Conservation (phyloP, 2,888 invertebrate genomes). For the Cactoblastis cactorum region DNA sequence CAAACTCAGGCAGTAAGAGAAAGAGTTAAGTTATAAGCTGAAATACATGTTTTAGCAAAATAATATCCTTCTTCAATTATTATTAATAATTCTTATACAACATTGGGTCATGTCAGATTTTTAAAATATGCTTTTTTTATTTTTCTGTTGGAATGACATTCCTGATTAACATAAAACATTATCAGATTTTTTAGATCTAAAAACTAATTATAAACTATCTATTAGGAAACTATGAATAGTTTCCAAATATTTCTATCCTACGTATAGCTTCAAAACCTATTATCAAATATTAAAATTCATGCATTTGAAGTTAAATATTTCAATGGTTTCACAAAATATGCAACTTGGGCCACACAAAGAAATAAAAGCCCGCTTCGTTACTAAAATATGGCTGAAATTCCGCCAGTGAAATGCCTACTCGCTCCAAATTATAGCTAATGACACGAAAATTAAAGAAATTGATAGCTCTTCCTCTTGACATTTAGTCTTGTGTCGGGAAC, state of each 20-base stretch:
- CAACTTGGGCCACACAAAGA: conserved; percentile 33
- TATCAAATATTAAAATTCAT: too few relatives aligned
- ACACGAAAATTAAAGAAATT: conserved; percentile 60
- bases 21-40: not conserved
- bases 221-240: too few relatives aligned
- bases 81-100: too few relatives aligned
- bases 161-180: too few relatives aligned
- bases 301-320: not conserved
- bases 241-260: too few relatives aligned
- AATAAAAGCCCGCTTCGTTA: conserved; percentile 56
- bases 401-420: conserved; percentile 56
- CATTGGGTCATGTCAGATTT: too few relatives aligned
- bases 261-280: too few relatives aligned
- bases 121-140: too few relatives aligned
- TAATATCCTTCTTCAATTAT: too few relatives aligned
- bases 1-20: conserved; percentile 50
- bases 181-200: too few relatives aligned
- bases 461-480: conserved; percentile 30
- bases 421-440: conserved; percentile 63
- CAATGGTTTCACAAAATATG: not conserved
- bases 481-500: conserved; percentile 27
- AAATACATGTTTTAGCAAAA: not conserved
- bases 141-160: too few relatives aligned
- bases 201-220: too few relatives aligned
- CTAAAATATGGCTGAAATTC: conserved; percentile 66